Evolutionary conservation across 2,113 vertebrate species (phyloP).

Genomic region (Pardalotus punctatus): DNA sequence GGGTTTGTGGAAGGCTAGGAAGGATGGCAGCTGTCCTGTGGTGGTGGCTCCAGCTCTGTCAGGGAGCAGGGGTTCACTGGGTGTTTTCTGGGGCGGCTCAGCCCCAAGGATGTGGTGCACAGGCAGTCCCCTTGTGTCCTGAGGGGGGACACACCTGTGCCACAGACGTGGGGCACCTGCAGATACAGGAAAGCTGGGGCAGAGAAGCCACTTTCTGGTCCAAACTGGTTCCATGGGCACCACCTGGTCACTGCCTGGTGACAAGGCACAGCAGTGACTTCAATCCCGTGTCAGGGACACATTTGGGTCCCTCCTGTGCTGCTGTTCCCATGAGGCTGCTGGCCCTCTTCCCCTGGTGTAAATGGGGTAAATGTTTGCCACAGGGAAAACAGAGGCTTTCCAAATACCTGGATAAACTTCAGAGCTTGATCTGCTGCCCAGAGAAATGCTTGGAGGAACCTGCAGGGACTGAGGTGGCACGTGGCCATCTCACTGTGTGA

Average conservation of each 20-base stretch:
- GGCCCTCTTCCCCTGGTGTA: not conserved
- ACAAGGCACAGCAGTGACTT: not conserved
- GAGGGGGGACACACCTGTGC: not conserved
- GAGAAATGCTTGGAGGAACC: not conserved
- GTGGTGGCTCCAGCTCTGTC: not conserved
- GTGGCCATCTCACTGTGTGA: not conserved
- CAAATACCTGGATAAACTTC: not conserved
- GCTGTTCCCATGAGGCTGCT: not conserved
- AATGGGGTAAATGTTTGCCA: not conserved
- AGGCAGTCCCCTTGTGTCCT: not conserved
- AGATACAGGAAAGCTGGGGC: not conserved
- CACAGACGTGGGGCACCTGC: not conserved
- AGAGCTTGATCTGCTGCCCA: not conserved
- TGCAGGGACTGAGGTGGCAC: not conserved
- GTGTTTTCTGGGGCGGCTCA: not conserved
- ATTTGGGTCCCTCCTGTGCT: rapidly evolving
- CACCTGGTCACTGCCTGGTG: not conserved
- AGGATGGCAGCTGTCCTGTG: not conserved
- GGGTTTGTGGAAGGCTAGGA: not conserved
- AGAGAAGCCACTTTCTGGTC: not conserved
- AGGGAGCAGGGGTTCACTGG: not conserved
- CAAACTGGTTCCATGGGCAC: not conserved
- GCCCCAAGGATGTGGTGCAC: not conserved
- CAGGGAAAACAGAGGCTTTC: not conserved
- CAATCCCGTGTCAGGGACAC: not conserved